Base-by-base conservation (phyloP, 2,113 vertebrate species). In the Cyanoramphus novaezelandiae region DNA sequence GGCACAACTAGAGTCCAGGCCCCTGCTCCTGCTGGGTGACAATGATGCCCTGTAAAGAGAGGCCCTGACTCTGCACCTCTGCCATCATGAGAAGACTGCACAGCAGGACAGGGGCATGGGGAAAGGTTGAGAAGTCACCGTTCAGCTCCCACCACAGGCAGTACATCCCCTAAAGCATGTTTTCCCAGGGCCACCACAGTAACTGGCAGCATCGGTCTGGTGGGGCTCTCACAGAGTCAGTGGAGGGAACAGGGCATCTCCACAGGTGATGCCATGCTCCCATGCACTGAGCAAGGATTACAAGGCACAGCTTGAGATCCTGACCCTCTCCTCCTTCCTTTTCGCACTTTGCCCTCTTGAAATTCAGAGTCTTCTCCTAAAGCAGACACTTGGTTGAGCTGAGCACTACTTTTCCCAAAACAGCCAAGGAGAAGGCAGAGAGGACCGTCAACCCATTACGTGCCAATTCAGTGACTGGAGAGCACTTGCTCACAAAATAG, bases 381-480 rank as follows among this genome's bases (percentile, higher is more conserved):
- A 60, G 57, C 29, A 93, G 20, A 60, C 1, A 10, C 16, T 35
- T 60, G 35, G 35, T 78, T 69, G 23, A 79, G 39, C n/a, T 29
- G 47, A 50, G 65, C 46, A 35, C 33, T 77, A 8, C 47, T 59
- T 77, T 74, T 67, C 39, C 53, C 41, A 31, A n/a, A 85, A 50
- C 4, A 86, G 47, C 28, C 50, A 86, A 68, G 35, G 25, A 84
- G 31, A 77, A 63, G 49, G 31, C 53, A 86, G 68, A 77, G 41
- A 57, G 31, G 64, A 88, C 25, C 37, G 17, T 17, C n/a, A 62
- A 33, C 4, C 25, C 0, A 0, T 39, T 63, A 57, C 0, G 6
- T 0, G 1, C 23, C 20, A 33, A 52, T 65, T 86, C 17, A 62
- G 11, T 46, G 37, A 86, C 37, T 53, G 46, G 19, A 37, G 15